Evolutionary conservation across 1,140 invertebrate species (phyloP), one percentile per base, ranked within the genome.

Genomic region (Meteorus sp.): DNA sequence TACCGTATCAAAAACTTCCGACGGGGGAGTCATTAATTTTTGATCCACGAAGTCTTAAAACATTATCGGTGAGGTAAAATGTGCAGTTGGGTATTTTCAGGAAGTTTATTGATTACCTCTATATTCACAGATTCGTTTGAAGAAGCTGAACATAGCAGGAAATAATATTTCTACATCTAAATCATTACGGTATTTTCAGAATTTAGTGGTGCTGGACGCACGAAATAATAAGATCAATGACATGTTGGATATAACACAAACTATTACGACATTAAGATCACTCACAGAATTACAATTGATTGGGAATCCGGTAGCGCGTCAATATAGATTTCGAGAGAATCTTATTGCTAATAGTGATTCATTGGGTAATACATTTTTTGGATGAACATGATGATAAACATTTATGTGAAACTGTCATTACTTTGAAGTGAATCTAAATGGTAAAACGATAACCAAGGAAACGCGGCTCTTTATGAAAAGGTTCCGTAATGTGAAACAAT

Each of bases 1-100:
- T 89, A 45, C 86, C 89, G 70, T 84, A 84, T 67, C 89, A 90
- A 76, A 76, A 75, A 61, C 65, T 86, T 8, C 67, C 75, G 27
- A 62, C 66, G 31, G 78, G 83, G 20, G 85, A 86, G 72, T 72
- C 73, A 3, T 65, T 90, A n/a, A 85, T 84, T 61, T 89, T 90
- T 68, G 87, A 89, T 71, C 86, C 86, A 3, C 79, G 83, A 64
- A 85, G 83, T 45, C 70, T 84, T 44, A 57, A 78, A 27, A 75
- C 77, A 48, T 76, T 90, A 69, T 81, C 85, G 1, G 87, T 88
- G 75, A 81, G 78, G 75, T 55, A 29, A 31, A 27, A 33, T n/a
- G n/a, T n/a, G n/a, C n/a, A n/a, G n/a, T n/a, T n/a, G n/a, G n/a
- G n/a, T 37, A 50, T 48, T 39, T 41, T 19, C 19, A n/a, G 23